phyloP scores from a whole-genome alignment of 2,113 vertebrate species.

The Entelurus aequoreus region DNA sequence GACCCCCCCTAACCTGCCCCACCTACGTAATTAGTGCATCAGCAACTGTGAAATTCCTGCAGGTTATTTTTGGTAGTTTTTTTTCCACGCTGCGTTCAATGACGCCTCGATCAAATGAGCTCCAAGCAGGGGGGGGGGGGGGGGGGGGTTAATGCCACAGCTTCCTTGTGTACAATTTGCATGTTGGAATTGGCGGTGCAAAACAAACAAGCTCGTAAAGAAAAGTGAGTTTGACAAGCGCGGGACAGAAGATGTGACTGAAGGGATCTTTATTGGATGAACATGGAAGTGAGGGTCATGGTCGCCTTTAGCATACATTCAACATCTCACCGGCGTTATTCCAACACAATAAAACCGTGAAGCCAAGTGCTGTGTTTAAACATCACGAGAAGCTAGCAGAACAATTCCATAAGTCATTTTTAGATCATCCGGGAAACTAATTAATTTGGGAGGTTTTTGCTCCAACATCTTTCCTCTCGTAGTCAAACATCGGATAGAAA shows the following conservation, averaged over 20 bases:
- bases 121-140: slow-evolving; percentile 16
- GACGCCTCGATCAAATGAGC: slow-evolving; percentile 58
- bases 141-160: slow-evolving; percentile 17
- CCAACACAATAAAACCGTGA: slow-evolving; percentile 49
- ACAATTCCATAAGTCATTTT: too few relatives aligned
- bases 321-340: slow-evolving; percentile 70
- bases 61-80: slow-evolving; percentile 72
- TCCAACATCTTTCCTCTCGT: slow-evolving; percentile 29
- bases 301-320: slow-evolving; percentile 75
- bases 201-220: slow-evolving; percentile 46
- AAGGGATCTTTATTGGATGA: slow-evolving; percentile 79
- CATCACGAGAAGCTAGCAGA: slow-evolving; percentile 46
- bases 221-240: slow-evolving; percentile 43
- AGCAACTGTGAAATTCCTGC: slow-evolving; percentile 65
- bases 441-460: slow-evolving; percentile 6
- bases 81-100: slow-evolving; percentile 65
- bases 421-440: slow-evolving; percentile 18
- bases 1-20: slow-evolving; percentile 69
- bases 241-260: slow-evolving; percentile 50
- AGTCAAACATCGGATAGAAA: slow-evolving; percentile 48
- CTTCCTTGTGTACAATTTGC: slow-evolving; percentile 41
- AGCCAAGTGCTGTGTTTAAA: slow-evolving; percentile 72
- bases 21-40: slow-evolving; percentile 74
- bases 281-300: slow-evolving; percentile 68
- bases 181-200: slow-evolving; percentile 53